These are phyloP conservation scores for Bimastos eiseni DNA, from an alignment of 2,888 invertebrate species.

Conservation along the genomic window DNA sequence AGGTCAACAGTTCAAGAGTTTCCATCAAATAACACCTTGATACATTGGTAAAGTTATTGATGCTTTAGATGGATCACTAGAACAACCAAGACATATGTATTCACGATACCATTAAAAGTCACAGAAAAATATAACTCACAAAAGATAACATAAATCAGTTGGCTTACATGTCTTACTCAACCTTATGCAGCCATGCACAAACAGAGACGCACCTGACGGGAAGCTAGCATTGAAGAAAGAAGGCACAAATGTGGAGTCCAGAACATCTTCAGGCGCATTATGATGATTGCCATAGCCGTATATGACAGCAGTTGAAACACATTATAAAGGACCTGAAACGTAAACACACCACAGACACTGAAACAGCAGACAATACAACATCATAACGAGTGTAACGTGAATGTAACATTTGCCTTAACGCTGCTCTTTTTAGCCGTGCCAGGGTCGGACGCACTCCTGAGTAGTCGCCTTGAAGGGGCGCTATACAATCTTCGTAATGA, in stretches of 20 bases:
- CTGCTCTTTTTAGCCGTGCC: too few relatives aligned
- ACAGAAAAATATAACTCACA: background rate
- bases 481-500: too few relatives aligned
- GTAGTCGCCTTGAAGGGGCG: too few relatives aligned
- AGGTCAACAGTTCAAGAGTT: background rate
- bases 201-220: constrained; percentile 64
- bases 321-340: constrained; percentile 67
- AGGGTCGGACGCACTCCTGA: too few relatives aligned
- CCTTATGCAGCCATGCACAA: background rate
- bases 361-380: background rate
- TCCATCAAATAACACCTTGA: background rate
- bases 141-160: background rate
- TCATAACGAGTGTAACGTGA: background rate
- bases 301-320: constrained; percentile 74
- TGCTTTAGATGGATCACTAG: background rate
- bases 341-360: background rate
- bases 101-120: background rate
- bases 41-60: background rate
- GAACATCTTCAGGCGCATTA: constrained; percentile 79
- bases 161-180: background rate
- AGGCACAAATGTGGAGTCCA: constrained; percentile 79
- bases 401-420: background rate
- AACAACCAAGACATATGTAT: background rate
- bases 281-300: constrained; percentile 73
- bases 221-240: constrained; percentile 71